Evolutionary conservation across 2,888 invertebrate genomes (phyloP).

Genomic region (Phasia obesa): DNA sequence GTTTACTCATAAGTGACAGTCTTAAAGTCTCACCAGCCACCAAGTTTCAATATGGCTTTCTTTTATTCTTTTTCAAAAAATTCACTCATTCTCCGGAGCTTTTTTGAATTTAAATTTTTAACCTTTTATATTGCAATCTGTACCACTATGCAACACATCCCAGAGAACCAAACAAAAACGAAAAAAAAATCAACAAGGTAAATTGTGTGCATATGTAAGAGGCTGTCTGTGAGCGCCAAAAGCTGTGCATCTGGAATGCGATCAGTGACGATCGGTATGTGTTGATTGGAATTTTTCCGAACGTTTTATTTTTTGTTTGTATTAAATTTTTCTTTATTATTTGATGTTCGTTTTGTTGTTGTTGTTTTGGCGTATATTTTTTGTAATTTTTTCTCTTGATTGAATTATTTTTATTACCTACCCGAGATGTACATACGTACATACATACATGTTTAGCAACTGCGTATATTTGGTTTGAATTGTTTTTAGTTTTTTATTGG

Average conservation of each 20-base stretch:
- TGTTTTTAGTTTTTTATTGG: neutral
- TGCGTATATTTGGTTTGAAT: constrained; percentile 6
- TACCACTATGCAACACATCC: constrained; percentile 25
- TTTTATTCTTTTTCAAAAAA: too few relatives aligned
- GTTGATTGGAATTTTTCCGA: constrained; percentile 73
- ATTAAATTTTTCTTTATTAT: constrained; percentile 2
- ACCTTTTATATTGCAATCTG: neutral
- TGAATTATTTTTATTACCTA: constrained; percentile 73
- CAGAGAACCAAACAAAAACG: constrained; percentile 9
- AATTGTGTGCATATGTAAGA: constrained; percentile 23
- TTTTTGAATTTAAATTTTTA: neutral
- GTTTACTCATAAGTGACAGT: too few relatives aligned
- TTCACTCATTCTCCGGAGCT: too few relatives aligned
- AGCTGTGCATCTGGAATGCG: constrained; percentile 73
- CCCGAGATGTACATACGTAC: constrained; percentile 56
- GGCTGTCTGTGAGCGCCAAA: constrained; percentile 55
- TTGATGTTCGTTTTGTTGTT: constrained; percentile 2
- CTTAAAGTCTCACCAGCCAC: too few relatives aligned
- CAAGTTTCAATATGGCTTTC: too few relatives aligned
- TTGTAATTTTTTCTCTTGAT: constrained; percentile 67
- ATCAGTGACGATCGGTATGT: constrained; percentile 74
- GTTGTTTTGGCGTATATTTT: constrained; percentile 6
- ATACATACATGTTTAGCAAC: too few relatives aligned
- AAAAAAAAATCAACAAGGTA: constrained; percentile 11
- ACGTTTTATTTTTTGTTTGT: constrained; percentile 23